Base-by-base conservation (phyloP, 2,888 invertebrate genomes). In the Netelia fuscicornis region DNA sequence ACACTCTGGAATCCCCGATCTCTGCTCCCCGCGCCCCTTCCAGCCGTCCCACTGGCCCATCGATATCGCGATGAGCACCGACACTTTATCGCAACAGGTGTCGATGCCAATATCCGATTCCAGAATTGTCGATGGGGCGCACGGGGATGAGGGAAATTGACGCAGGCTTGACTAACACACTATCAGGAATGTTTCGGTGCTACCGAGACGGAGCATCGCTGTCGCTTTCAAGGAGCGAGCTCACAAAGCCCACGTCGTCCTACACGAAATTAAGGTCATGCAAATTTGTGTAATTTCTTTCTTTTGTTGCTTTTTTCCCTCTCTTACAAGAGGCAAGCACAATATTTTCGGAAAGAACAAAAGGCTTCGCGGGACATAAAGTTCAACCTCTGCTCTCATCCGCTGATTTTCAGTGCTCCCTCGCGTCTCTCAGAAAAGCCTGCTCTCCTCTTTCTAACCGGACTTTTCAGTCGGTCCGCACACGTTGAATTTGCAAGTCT, bases 41-140 rank as follows among this genome's bases (percentile, higher is more conserved):
- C 37, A 77, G 67, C 60, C 81, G 77, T 79, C 83, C 76, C 79
- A 65, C 60, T 75, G 82, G 83, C 79, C 87, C 86, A 88, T 88
- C 88, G 88, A 88, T 87, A 88, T 88, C 86, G 86, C 84, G 85
- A 87, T 86, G 88, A 84, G 81, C 82, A 83, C 86, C 86, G 85
- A 87, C 87, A 88, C 87, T 88, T 88, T 85, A 88, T 88, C 86
- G 88, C 88, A 88, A 88, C 88, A 88, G 88, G 88, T 88, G 88
- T 88, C 88, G 87, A 88, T 88, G 86, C 87, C 87, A 86, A 88
- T 88, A 88, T 86, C 86, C 87, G 88, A 87, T 88, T 87, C 86
- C 85, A 88, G 87, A 87, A 84, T 78, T 77, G 84, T 81, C 74
- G 83, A 80, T 85, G 52, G 79, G 56, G 65, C 67, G n/a, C 60